Base-by-base conservation (phyloP, 2,113 vertebrate species). In the Promerops cafer region DNA sequence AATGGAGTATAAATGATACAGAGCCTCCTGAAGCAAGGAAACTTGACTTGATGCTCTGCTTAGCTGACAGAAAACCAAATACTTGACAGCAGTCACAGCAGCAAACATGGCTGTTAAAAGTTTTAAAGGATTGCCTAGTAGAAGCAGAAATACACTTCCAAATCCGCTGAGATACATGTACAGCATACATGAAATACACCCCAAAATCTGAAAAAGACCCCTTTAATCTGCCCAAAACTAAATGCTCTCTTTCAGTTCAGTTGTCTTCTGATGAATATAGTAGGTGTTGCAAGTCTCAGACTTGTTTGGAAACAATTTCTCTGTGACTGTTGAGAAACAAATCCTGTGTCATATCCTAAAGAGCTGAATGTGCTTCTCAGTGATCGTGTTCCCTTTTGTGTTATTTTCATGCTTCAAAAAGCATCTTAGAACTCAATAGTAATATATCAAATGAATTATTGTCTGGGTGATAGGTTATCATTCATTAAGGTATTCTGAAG, bases 21-120 rank as follows among this genome's bases (percentile, higher is more conserved):
- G 81, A 95, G 61, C 39, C 28, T 94, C 35, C 6, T 88, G 85
- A 97, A 96, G 90, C 66, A 90, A 92, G 66, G 72, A 96, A 97
- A 97, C 66, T 65, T 85, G 82, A 87, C 83, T 96, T 94, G 94
- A 96, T 95, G 89, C 50, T 95, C 95, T 97, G 69, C 83, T 90
- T 96, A 83, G 74, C 64, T 97, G 96, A 96, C 79, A 90, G 90
- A 97, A 93, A 96, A 83, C 69, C 87, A 92, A 96, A 96, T 84
- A 90, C 90, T 92, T 97, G 94, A 93, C 90, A 96, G 86, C 65
- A 93, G 75, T 83, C 96, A 92, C 61, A 86, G 75, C 64, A 95
- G 83, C 89, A 95, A 91, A 60, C 69, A n/a, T 39, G 88, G 79
- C 86, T 94, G 61, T 77, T 92, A 89, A 92, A 95, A 94, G 26